A percentile compares a stretch with the other conserved stretches of the same genome.
phyloP scores from a whole-genome alignment of 2,888 invertebrate species.

The Drosophila hamatofila region DNA sequence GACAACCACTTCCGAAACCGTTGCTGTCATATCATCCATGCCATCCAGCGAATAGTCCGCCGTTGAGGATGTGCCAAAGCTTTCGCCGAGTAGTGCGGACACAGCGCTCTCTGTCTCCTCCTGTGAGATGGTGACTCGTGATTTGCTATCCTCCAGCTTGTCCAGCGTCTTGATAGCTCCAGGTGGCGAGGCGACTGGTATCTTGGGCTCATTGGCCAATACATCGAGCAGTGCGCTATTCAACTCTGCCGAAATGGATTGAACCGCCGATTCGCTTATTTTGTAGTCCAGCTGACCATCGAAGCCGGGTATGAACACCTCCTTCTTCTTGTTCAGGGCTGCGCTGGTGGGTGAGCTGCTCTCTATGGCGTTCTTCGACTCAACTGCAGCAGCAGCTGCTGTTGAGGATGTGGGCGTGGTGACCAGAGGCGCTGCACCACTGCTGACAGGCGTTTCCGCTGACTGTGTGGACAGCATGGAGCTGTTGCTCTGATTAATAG shows the following conservation, averaged over 20 bases:
- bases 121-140: constrained; percentile 92
- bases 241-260: constrained; percentile 89
- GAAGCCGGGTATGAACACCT: constrained; percentile 89
- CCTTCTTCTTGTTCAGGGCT: constrained; percentile 85
- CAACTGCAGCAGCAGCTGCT: constrained; percentile 37
- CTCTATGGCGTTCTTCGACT: constrained; percentile 37
- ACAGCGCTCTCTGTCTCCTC: constrained; percentile 97
- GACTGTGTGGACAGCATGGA: constrained; percentile 66
- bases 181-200: constrained; percentile 84
- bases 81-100: constrained; percentile 94
- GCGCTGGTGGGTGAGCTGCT: constrained; percentile 52
- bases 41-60: constrained; percentile 86
- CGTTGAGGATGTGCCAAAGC: constrained; percentile 89
- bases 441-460: constrained; percentile 65
- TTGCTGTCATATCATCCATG: constrained; percentile 74
- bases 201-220: constrained; percentile 84
- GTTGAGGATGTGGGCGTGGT: constrained; percentile 71
- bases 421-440: constrained; percentile 43
- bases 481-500: constrained; percentile 62
- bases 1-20: constrained; percentile 82
- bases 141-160: constrained; percentile 89
- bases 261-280: constrained; percentile 92
- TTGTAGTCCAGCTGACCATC: constrained; percentile 89
- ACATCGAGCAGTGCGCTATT: constrained; percentile 84
- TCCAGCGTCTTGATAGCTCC: constrained; percentile 85